Evolutionary conservation across 2,888 invertebrate genomes (phyloP), one percentile per base, ranked within the genome.

Genomic region (Caenorhabditis angaria): DNA sequence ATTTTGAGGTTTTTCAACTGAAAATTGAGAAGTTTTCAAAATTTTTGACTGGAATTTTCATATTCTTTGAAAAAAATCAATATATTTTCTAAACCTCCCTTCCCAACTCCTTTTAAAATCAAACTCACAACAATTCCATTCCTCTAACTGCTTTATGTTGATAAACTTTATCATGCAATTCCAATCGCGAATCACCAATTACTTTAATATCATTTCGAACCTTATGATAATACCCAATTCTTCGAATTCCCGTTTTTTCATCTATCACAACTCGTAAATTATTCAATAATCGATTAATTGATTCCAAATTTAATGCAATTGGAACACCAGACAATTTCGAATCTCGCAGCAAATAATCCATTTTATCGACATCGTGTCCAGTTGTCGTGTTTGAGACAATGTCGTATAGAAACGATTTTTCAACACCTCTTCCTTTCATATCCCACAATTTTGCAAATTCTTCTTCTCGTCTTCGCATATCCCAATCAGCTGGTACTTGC

Each of bases 301-400:
- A 50, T 10, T 51, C 32, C 69, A 54, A 50, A 47, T 57, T 70
- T 53, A 78, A 64, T 4, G 64, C 54, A 32, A 72, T 75, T n/a
- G 62, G 59, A 6, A 72, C 70, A 6, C 72, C 75, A 1, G 72
- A 70, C 8, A 61, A 60, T 25, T 65, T 56, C 18, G 77, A 70
- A 47, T 85, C 92, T 25, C 92, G 89, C 22, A 90, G 88, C 56
- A 92, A 88, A 83, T 92, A 92, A 81, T 92, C 92, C 90, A 91
- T 91, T 84, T 77, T 78, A 61, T 81, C 82, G 10, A 84, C 83
- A 63, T 84, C 84, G 24, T 81, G 69, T 12, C 80, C 77, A 35
- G 62, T 65, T 29, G 59, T 27, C 5, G 70, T 63, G 62, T 84
- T 84, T 14, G 72, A 68, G 22, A 79, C 77, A 74, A 92, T 90